phyloP scores from a whole-genome alignment of 2,888 invertebrate species.

The Anodontia alba region DNA sequence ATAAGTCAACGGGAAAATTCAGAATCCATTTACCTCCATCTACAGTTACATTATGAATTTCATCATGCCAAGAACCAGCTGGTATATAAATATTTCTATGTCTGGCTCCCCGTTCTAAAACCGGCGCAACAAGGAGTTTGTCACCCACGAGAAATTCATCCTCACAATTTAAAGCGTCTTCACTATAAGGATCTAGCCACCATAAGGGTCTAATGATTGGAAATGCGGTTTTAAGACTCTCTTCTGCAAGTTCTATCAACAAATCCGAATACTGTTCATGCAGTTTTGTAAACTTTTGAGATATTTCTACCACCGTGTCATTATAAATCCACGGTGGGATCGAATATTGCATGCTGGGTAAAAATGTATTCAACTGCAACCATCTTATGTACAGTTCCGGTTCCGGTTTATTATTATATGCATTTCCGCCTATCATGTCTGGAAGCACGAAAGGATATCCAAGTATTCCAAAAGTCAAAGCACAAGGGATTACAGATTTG shows the following conservation, averaged over 20 bases:
- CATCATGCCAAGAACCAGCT: slow-evolving; percentile 69
- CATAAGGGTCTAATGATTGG: slow-evolving; percentile 97
- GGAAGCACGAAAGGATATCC: slow-evolving; percentile 95
- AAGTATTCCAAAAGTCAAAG: slow-evolving; percentile 85
- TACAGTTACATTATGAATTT: slow-evolving; percentile 38
- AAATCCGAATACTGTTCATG: slow-evolving; percentile 72
- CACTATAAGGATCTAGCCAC: slow-evolving; percentile 94
- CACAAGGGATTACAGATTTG: slow-evolving; percentile 92
- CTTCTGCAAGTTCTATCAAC: slow-evolving; percentile 72
- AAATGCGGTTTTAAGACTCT: slow-evolving; percentile 82
- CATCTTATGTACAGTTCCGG: slow-evolving; percentile 89
- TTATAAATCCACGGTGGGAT: slow-evolving; percentile 85
- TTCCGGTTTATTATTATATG: slow-evolving; percentile 73
- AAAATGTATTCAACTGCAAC: slow-evolving; percentile 94
- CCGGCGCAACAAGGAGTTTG: slow-evolving; percentile 82
- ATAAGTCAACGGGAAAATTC: slow-evolving; percentile 63
- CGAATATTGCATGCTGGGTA: slow-evolving; percentile 96
- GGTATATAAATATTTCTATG: slow-evolving; percentile 80
- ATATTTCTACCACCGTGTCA: slow-evolving; percentile 65
- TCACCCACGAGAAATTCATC: slow-evolving; percentile 85
- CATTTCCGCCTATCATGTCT: slow-evolving; percentile 89
- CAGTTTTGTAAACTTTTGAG: slow-evolving; percentile 68
- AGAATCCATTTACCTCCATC: slow-evolving; percentile 67
- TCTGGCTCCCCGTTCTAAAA: slow-evolving; percentile 77
- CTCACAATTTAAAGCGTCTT: slow-evolving; percentile 92